Evolutionary conservation across 2,113 vertebrate genomes (phyloP).

Genomic region (Xyrauchen texanus): DNA sequence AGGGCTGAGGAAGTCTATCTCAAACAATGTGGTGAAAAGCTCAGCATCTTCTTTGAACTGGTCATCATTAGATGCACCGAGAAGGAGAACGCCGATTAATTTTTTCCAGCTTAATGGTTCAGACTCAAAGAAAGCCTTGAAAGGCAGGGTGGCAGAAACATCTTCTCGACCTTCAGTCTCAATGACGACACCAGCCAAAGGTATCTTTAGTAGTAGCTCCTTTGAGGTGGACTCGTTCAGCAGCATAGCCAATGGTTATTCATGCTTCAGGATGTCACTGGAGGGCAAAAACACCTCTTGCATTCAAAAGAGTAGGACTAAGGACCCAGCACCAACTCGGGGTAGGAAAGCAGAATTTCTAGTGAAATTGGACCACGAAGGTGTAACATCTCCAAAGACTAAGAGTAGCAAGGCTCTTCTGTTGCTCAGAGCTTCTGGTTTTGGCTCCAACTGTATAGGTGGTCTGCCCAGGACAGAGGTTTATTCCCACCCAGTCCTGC

Average conservation of each 20-base stretch:
- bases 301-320: constrained; percentile 78
- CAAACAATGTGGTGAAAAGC: constrained; percentile 74
- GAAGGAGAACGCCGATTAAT: constrained; percentile 79
- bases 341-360: constrained; percentile 83
- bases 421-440: constrained; percentile 67
- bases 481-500: constrained; percentile 81
- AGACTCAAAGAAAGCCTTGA: constrained; percentile 76
- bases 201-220: constrained; percentile 87
- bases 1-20: constrained; percentile 75
- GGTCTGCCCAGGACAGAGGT: constrained; percentile 73
- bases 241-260: constrained; percentile 92
- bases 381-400: constrained; percentile 94
- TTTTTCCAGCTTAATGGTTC: constrained; percentile 87
- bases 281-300: constrained; percentile 74
- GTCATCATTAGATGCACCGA: constrained; percentile 78
- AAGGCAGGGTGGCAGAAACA: constrained; percentile 76
- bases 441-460: constrained; percentile 70
- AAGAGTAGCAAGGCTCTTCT: constrained; percentile 91
- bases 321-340: constrained; percentile 69
- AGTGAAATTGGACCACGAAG: constrained; percentile 96
- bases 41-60: constrained; percentile 80
- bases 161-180: constrained; percentile 74
- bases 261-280: constrained; percentile 81
- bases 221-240: constrained; percentile 94
- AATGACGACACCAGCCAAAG: constrained; percentile 67